Percentiles rank a stretch among this genome's conserved stretches.
These are phyloP conservation scores for Synergus gifuensis DNA, from an alignment of 2,888 invertebrate species.

Conservation along the genomic window DNA sequence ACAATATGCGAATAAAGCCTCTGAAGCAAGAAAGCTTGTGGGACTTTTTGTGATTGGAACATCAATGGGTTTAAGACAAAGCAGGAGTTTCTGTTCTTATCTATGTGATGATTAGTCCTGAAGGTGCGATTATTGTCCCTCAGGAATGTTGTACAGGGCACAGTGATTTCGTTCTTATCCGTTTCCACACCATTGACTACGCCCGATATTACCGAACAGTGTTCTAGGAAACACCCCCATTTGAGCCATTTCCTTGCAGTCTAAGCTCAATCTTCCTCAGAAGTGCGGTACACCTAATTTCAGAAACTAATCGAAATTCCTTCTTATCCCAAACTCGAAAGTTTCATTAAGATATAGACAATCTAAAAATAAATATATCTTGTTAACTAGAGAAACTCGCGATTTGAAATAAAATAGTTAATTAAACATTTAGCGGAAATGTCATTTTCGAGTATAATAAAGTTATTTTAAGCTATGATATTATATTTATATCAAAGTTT, in stretches of 20 bases:
- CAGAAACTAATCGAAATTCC: conserved; percentile 49
- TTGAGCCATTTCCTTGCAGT: conserved; percentile 57
- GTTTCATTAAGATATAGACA: background rate
- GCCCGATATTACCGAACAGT: conserved; percentile 61
- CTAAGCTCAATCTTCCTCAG: conserved; percentile 52
- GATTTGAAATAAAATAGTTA: background rate
- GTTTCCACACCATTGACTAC: conserved; percentile 65
- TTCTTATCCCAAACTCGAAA: conserved; percentile 40
- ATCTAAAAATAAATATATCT: background rate
- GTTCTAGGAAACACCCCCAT: conserved; percentile 60
- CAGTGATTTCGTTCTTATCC: conserved; percentile 66
- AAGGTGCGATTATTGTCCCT: conserved; percentile 62
- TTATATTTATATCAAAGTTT: too few species aligned
- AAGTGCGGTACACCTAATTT: conserved; percentile 49
- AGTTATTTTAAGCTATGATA: too few species aligned
- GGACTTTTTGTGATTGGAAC: background rate
- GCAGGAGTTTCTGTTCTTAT: conserved; percentile 46
- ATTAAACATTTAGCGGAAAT: too few species aligned
- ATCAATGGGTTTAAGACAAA: conserved; percentile 15
- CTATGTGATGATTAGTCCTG: conserved; percentile 49
- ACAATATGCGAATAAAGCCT: background rate
- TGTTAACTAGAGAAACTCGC: background rate
- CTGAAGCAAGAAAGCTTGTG: background rate
- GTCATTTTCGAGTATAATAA: too few species aligned
- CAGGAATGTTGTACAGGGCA: conserved; percentile 56